Evolutionary conservation across 1,140 invertebrate genomes (phyloP), one percentile per base, ranked within the genome.

Genomic region (Megalopta genalis): DNA sequence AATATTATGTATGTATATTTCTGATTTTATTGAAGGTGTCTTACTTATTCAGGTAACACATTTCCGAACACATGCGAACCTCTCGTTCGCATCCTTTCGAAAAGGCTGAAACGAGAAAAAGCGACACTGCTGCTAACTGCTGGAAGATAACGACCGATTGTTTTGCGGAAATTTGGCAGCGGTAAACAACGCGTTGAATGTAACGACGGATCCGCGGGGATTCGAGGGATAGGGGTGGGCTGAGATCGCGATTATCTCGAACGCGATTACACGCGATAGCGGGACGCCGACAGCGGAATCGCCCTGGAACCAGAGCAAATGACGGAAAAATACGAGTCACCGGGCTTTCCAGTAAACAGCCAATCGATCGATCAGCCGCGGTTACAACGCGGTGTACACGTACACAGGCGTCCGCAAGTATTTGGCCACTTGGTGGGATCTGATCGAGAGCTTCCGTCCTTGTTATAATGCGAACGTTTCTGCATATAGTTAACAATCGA

Each of bases 241-340:
- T 10, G 64, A 32, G 66, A 64, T 73, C 37, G 69, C 77, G 77
- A 78, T 78, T 78, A 78, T 72, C 62, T 14, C 67, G 67, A 25
- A 42, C 57, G 42, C 63, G 77, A 80, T 80, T 59, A 75, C 77
- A 27, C 72, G 54, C 67, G 75, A 79, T 76, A 67, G 25, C 59
- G 68, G 39, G 62, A 54, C 49, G 46, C 21, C 57, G 75, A 10
- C n/a, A 37, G n/a, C 64, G 77, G 49, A 76, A 65, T 66, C 46
- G 52, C 49, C 49, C 25, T 37, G 25, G 62, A 60, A 57, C 1
- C 60, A 49, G 42, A 49, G 73, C 52, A 42, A 76, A 69, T 42
- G 66, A 27, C 46, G 75, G 74, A 77, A 81, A 81, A 81, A 81
- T 81, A 77, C 67, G 80, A 81, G 67, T 81, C 80, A 71, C 60